Evolutionary conservation across 2,888 invertebrate genomes (phyloP).

Genomic region (Hypselothyrea guttata): DNA sequence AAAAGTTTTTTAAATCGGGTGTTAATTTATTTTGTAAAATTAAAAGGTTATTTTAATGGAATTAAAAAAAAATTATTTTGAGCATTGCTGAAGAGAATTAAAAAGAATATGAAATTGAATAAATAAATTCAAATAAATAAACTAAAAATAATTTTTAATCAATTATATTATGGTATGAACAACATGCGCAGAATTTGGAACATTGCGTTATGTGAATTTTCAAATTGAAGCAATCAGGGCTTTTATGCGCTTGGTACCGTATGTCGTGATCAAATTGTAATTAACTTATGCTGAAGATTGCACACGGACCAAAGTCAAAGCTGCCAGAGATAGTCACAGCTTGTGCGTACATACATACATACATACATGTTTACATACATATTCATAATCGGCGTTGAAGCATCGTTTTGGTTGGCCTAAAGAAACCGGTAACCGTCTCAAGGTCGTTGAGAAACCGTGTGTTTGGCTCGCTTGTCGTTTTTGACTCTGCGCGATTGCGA

Average conservation of each 20-base stretch:
- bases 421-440: constrained; percentile 74
- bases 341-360: constrained; percentile 6
- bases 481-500: constrained; percentile 42
- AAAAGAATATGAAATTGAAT: too few relatives aligned
- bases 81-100: too few relatives aligned
- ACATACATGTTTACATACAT: constrained; percentile 8
- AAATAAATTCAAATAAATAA: too few relatives aligned
- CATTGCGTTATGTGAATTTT: too few relatives aligned
- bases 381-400: constrained; percentile 16
- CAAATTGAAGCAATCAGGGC: too few relatives aligned
- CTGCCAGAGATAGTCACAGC: constrained; percentile 35
- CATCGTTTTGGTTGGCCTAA: constrained; percentile 31
- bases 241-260: not conserved
- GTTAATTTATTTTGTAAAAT: too few relatives aligned
- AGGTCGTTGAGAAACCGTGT: constrained; percentile 66
- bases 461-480: constrained; percentile 34
- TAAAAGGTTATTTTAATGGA: too few relatives aligned
- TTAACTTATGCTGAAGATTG: constrained; percentile 26
- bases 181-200: too few relatives aligned
- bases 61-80: too few relatives aligned
- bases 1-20: too few relatives aligned
- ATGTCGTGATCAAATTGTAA: constrained; percentile 14
- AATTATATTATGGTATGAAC: too few relatives aligned
- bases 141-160: too few relatives aligned
- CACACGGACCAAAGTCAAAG: constrained; percentile 31